A percentile compares a stretch with the other conserved stretches of the same genome.
Evolutionary conservation across 2,797 vertebrate genomes (phyloP).

Genomic region (Euthynnus affinis): DNA sequence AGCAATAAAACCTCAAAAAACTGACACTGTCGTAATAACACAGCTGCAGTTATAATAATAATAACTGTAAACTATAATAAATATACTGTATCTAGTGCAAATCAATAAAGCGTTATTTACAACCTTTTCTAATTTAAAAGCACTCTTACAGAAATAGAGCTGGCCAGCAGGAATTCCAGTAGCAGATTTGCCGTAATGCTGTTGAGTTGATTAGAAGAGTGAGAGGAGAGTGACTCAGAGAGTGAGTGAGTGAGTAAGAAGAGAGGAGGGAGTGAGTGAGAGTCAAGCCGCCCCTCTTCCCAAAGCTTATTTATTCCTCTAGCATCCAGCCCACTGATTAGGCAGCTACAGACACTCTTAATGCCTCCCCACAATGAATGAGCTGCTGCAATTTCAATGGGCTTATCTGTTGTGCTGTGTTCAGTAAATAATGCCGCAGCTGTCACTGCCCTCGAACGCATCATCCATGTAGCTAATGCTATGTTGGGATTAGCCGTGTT

Average conservation of each 20-base stretch:
- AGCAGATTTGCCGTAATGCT: slow-evolving; percentile 53
- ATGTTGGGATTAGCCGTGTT: slow-evolving; percentile 78
- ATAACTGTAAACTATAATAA: background rate
- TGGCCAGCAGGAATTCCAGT: slow-evolving; percentile 42
- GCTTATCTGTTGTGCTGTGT: slow-evolving; percentile 83
- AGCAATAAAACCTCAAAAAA: background rate
- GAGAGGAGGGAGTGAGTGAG: slow-evolving; percentile 54
- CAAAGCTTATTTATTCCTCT: slow-evolving; percentile 71
- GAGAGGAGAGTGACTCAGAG: slow-evolving; percentile 61
- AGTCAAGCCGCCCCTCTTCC: slow-evolving; percentile 60
- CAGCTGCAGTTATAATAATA: background rate
- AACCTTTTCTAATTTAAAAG: slow-evolving; percentile 31
- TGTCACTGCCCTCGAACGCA: slow-evolving; percentile 82
- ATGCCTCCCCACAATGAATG: slow-evolving; percentile 80
- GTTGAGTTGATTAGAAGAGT: slow-evolving; percentile 71
- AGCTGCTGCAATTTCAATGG: slow-evolving; percentile 79
- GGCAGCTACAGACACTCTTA: slow-evolving; percentile 60
- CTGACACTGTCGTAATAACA: background rate
- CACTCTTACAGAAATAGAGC: slow-evolving; percentile 26
- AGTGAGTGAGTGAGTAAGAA: slow-evolving; percentile 45
- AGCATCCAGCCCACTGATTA: slow-evolving; percentile 73
- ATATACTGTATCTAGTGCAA: slow-evolving; percentile 9
- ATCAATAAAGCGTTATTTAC: slow-evolving; percentile 29
- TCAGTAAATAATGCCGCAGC: slow-evolving; percentile 83
- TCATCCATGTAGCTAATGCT: slow-evolving; percentile 75